These are phyloP conservation scores for Mola mola DNA, from an alignment of 2,113 vertebrate genomes.

Conservation along the genomic window DNA sequence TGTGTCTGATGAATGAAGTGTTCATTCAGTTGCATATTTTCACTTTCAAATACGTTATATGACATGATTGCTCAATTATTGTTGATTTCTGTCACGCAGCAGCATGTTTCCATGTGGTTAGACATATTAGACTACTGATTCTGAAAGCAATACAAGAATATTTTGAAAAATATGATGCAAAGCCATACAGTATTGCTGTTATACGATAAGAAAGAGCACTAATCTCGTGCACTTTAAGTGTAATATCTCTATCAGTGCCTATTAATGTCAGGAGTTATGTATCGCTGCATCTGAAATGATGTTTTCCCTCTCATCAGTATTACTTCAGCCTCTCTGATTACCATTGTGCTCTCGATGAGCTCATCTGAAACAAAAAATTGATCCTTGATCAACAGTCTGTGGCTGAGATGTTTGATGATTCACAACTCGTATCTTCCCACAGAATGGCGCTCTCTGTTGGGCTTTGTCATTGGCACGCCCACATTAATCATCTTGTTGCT, in stretches of 20 bases:
- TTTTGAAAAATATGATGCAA: too few species aligned
- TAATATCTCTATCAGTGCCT: not conserved
- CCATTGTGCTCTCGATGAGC: not conserved
- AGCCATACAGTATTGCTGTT: not conserved
- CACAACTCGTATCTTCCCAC: slow-evolving; percentile 10
- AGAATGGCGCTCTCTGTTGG: not conserved
- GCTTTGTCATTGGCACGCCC: not conserved
- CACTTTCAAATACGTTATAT: too few species aligned
- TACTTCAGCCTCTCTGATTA: slow-evolving; percentile 38
- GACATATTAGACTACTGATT: too few species aligned
- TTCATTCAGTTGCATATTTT: too few species aligned
- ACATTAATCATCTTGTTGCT: slow-evolving; percentile 19
- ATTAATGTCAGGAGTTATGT: not conserved
- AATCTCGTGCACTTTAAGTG: not conserved
- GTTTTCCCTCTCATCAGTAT: slow-evolving; percentile 11
- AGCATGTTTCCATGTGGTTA: too few species aligned
- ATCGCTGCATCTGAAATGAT: slow-evolving; percentile 14
- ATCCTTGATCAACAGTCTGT: slow-evolving; percentile 38
- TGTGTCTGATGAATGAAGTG: too few species aligned
- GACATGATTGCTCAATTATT: too few species aligned
- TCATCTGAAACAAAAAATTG: slow-evolving; percentile 29
- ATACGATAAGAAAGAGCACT: too few species aligned
- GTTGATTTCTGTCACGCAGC: too few species aligned
- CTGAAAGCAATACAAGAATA: too few species aligned
- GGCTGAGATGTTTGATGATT: slow-evolving; percentile 43